Base-by-base conservation (phyloP, 2,797 vertebrate species). In the Urophycis tenuis region DNA sequence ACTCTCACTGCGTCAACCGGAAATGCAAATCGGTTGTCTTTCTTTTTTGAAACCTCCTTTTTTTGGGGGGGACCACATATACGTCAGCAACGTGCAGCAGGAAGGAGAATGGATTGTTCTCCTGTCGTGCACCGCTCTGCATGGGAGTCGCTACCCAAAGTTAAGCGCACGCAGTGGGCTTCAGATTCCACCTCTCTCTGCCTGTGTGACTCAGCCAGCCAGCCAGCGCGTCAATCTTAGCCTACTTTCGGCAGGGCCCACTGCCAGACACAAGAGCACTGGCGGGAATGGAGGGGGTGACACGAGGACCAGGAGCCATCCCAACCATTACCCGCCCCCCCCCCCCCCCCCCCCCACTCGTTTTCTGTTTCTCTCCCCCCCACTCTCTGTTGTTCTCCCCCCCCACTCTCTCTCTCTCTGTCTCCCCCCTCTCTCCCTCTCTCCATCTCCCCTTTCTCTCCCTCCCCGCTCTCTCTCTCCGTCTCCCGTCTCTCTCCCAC, bases 121-220 rank as follows among this genome's bases (percentile, higher is more conserved):
- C 85, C 90, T 89, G 90, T 91, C 90, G 87, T 84, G 88, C 88
- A 31, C 34, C 30, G 86, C 81, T 78, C 88, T 90, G 90, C 88
- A 88, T 88, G 87, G 89, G 86, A 90, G 91, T 90, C 80, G 82
- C 86, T 88, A 86, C 90, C 88, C 90, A 87, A 85, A 88, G 89
- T 89, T 90, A 89, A 91, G 92, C 88, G 86, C 87, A 89, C 86
- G 91, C 93, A 91, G 92, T 92, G 91, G 93, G 91, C 81, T 91
- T 92, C 89, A 87, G 88, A 87, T 90, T 93, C 85, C 85, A 81
- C 85, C 86, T 88, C 41, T 17, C 41, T 45, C 41, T 45, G 14
- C 15, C 88, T 87, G 82, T 88, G 89, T 93, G 93, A 94, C 88
- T 94, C 93, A 93, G 90, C 85, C 87, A 87, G n/a, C n/a, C 85